Evolutionary conservation across 1,140 invertebrate genomes (phyloP), one percentile per base, ranked within the genome.

Genomic region (Acyrthosiphon pisum): DNA sequence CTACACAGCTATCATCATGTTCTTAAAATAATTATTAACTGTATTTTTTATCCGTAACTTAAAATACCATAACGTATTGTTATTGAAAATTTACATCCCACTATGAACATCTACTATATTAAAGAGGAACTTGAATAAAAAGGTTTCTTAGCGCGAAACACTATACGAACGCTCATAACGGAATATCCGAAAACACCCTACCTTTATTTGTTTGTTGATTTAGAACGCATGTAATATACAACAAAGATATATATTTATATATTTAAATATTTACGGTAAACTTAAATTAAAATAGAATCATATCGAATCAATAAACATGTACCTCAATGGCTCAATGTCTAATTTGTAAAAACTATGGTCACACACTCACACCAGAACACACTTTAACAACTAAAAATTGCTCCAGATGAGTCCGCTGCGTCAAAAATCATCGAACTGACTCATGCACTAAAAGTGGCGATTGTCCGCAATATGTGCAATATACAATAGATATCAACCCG

Each of bases 211-310:
- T 87, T 93, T 30, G 26, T 46, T 11, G 91, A 87, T 37, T 30
- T 93, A 30, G 91, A 93, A 53, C 68, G 26, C 41, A 41, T 41
- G 68, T 37, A 35, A 6, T 46, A n/a, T 86, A 93, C 91, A 83
- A 93, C 50, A 46, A 50, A 50, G 2, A 93, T 35, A 41, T 14
- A n/a, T 30, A 93, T 86, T 88, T 93, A 35, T 44, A 26, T 37
- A 8, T 22, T 1, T 35, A 48, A 93, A 68, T n/a, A 90, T 50
- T 37, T 93, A 46, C 30, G 60, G 11, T 18, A 93, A 22, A 56
- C 76, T 23, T n/a, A 76, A 76, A 89, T 93, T n/a, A 86, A 53
- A 46, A 26, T 86, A 68, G 76, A 87, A 76, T 2, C 37, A 18
- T 35, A 37, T 46, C 30, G 91, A 76, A 89, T 81, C 23, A 83